Evolutionary conservation across 2,113 vertebrate species (phyloP).

Genomic region (Okapia johnstoni): DNA sequence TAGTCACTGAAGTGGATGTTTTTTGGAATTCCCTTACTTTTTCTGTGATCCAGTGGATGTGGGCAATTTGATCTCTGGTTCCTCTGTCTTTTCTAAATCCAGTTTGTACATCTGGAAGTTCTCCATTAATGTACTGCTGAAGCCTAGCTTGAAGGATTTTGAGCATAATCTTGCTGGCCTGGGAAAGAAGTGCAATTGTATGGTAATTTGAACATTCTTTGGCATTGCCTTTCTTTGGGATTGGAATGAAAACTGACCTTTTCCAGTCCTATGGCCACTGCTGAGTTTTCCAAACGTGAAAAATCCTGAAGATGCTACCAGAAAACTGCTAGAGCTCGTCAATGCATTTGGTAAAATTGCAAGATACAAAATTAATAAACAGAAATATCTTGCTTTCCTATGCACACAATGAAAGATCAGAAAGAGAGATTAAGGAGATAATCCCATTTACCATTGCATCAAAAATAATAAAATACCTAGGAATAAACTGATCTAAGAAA

Average conservation of each 20-base stretch:
- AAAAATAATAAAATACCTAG: not conserved
- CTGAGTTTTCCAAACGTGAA: not conserved
- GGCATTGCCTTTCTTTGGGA: not conserved
- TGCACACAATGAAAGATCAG: not conserved
- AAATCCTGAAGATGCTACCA: not conserved
- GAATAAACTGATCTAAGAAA: not conserved
- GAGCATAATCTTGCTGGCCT: not conserved
- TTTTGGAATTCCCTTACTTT: not conserved
- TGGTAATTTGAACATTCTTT: not conserved
- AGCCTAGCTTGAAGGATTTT: not conserved
- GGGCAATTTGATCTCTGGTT: not conserved
- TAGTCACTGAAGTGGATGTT: not conserved
- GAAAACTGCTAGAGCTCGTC: not conserved
- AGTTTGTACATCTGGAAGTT: not conserved
- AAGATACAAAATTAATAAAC: not conserved
- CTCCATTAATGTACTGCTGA: not conserved
- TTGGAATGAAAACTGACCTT: not conserved
- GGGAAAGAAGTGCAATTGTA: not conserved
- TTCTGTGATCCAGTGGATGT: not conserved
- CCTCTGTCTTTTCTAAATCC: not conserved
- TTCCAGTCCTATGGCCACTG: not conserved
- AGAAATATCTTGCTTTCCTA: not conserved
- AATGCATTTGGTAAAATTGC: not conserved
- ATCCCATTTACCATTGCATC: not conserved
- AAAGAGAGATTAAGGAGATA: not conserved